Percentiles rank a stretch among this genome's conserved stretches.
Evolutionary conservation across 2,113 vertebrate species (phyloP).

Genomic region (Paramormyrops kingsleyae): DNA sequence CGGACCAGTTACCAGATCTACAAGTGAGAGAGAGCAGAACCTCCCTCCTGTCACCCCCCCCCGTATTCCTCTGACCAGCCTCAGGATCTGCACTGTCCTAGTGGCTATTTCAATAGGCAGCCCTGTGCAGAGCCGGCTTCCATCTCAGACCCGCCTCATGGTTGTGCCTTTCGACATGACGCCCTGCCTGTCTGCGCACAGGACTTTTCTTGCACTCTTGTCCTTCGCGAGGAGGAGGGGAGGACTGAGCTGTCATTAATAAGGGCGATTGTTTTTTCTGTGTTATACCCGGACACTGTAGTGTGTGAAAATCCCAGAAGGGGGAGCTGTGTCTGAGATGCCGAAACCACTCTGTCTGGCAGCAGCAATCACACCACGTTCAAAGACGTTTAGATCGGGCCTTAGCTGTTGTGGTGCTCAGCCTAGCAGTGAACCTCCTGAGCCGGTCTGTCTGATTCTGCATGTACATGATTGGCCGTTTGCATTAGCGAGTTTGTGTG

Average conservation of each 20-base stretch:
- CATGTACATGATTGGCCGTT: background rate
- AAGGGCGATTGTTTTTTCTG: background rate
- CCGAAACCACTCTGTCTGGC: background rate
- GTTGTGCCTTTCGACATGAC: background rate
- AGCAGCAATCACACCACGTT: background rate
- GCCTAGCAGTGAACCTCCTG: background rate
- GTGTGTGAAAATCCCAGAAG: background rate
- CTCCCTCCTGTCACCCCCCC: background rate
- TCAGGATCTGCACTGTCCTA: background rate
- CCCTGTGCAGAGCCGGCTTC: background rate
- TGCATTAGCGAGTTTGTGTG: background rate
- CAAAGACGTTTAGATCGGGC: background rate
- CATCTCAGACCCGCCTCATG: background rate
- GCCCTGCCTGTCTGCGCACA: background rate
- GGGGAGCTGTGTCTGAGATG: background rate
- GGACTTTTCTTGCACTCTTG: background rate
- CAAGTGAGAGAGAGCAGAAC: slow-evolving; percentile 67
- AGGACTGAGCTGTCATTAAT: background rate
- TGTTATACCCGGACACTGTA: background rate
- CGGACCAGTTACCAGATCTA: slow-evolving; percentile 94
- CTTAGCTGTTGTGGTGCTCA: background rate
- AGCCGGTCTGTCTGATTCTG: background rate
- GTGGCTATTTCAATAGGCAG: background rate
- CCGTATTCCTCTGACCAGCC: background rate
- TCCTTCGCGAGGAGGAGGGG: too few relatives aligned